phyloP scores from a whole-genome alignment of 2,888 invertebrate species.

The Falcaria lacertinaria region DNA sequence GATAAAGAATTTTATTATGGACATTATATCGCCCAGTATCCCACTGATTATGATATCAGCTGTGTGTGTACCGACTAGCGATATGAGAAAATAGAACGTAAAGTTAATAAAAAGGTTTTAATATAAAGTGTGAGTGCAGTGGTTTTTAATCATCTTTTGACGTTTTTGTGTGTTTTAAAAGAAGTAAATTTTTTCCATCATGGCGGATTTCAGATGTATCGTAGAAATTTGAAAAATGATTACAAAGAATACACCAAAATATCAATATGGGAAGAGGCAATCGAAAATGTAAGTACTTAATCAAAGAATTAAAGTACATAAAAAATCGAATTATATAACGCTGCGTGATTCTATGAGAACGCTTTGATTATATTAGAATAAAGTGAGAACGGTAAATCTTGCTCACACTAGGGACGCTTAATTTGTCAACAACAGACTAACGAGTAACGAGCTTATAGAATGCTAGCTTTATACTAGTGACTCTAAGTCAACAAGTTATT shows the following conservation, averaged over 20 bases:
- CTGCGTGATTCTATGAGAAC: too few species aligned
- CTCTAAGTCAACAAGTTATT: too few species aligned
- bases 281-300: slow-evolving; percentile 30
- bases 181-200: slow-evolving; percentile 1
- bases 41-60: neutral
- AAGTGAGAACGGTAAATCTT: too few species aligned
- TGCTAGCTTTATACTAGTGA: too few species aligned
- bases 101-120: neutral
- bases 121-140: neutral
- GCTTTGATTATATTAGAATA: too few species aligned
- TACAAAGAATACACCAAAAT: slow-evolving; percentile 45
- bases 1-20: neutral
- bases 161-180: neutral
- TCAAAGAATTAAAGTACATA: too few species aligned
- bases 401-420: too few species aligned
- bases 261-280: slow-evolving; percentile 41
- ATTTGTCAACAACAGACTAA: too few species aligned
- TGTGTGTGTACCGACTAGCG: neutral
- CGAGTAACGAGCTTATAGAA: too few species aligned
- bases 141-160: neutral
- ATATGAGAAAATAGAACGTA: neutral
- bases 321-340: too few species aligned
- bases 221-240: slow-evolving; percentile 47
- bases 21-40: neutral
- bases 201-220: slow-evolving; percentile 49